Base-by-base conservation (phyloP, 2,888 invertebrate species). In the Chymomyza caudatula region DNA sequence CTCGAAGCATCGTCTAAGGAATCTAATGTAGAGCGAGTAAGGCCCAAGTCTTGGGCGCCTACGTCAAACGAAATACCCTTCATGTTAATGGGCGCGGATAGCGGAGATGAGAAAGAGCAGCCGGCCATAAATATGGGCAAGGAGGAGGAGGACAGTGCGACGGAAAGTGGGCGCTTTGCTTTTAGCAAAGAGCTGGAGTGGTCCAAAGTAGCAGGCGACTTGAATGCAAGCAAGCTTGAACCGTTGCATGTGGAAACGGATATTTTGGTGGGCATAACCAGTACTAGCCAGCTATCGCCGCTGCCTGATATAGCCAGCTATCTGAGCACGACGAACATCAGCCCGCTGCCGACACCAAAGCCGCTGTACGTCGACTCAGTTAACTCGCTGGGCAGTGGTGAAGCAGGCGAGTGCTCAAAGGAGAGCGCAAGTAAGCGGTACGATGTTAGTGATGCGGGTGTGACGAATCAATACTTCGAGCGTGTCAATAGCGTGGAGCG, bases 401-500 rank as follows among this genome's bases (percentile, higher is more conserved):
- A 52, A 8, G 13, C n/a, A 2, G 42, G 19, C 3, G 44, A 2
- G 70, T 64, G 60, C 11, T 72, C 67, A 1, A 56, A 59, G 11
- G 65, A 64, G 0, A 73, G 73, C 15, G 55, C 23, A 2, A 54
- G 19, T n/a, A 76, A 66, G n/a, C 73, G 67, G 0, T 90, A 80
- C 60, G 86, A 88, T 65, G 87, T 90, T 0, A 89, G 77, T 65
- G 89, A 90, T 13, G 86, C 87, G 64, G 90, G 90, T 3, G 91
- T 91, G 0, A 91, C 88, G 2, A 91, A 91, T 76, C 85, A 90
- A 68, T 90, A 90, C 69, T 91, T 91, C 69, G 90, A 91, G 67
- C 80, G 90, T 2, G 85, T 90, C 2, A 90, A 90, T 55, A 85
- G 88, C 22, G 88, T 88, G 2, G 90, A 90, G 37, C 78, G 89